Base-by-base conservation (phyloP, 1,140 invertebrate species). In the Sitobion miscanthi region DNA sequence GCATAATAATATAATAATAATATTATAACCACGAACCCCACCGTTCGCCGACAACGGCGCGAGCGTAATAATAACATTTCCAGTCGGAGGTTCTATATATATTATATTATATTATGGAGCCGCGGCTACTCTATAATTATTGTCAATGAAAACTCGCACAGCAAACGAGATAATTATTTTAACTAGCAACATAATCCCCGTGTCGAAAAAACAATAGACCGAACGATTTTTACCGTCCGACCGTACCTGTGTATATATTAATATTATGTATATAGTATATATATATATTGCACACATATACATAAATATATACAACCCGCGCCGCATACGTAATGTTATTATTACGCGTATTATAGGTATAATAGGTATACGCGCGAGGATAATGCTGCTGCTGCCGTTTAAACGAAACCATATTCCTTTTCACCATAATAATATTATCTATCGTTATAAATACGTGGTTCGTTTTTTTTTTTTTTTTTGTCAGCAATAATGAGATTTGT, bases 91-190 rank as follows among this genome's bases (percentile, higher is more conserved):
- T 92, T 82, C 57, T 86, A 90, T 90, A 45, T 47, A 54, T 89
- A 57, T 52, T 54, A 54, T 54, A 21, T 54, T 54, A 21, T 54
- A 54, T 54, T 90, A 83, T 35, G 30, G 62, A 35, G 62, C 42
- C 90, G 7, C 42, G 45, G 47, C 91, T 86, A 93, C 91, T 93
- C 91, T 93, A 93, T 93, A 93, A 93, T 93, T 93, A 93, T 93
- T 93, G 77, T 85, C 77, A 93, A 54, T 93, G 77, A 93, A 93
- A 86, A 93, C 77, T 47, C 82, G 30, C 91, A 52, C 91, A 45
- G 77, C 91, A 86, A 93, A 93, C 91, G 77, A 93, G 91, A 85
- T 93, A 93, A 93, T 93, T 93, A 93, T 93, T 93, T 92, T 93
- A 93, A 93, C 91, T 45, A 57, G 77, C 21, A 54, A 93, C 49